phyloP scores from a whole-genome alignment of 2,888 invertebrate species.

The Octonoba sinensis region DNA sequence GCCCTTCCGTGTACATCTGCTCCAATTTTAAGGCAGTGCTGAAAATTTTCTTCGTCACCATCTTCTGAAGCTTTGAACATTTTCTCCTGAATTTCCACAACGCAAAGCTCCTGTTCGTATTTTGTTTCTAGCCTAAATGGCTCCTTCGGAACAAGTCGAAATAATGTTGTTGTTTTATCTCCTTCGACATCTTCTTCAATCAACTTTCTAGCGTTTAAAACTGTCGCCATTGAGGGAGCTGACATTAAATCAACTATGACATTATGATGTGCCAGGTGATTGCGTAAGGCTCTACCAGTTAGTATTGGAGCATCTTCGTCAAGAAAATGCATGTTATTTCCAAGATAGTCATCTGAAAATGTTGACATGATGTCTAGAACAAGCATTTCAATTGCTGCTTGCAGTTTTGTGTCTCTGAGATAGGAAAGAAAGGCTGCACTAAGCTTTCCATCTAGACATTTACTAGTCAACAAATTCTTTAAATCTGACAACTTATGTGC shows the following conservation, averaged over 20 bases:
- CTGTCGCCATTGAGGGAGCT: background rate
- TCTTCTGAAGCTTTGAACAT: conserved; percentile 8
- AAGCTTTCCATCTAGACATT: background rate
- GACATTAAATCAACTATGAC: background rate
- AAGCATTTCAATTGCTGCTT: conserved; percentile 26
- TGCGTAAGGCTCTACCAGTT: conserved; percentile 30
- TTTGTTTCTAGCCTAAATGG: background rate
- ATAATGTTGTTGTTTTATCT: conserved; percentile 1
- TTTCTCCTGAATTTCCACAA: background rate
- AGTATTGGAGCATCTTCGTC: conserved; percentile 10
- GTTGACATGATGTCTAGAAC: conserved; percentile 16
- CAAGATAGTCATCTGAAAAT: background rate
- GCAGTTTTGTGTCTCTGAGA: conserved; percentile 8
- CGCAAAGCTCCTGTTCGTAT: background rate
- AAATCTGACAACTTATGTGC: background rate
- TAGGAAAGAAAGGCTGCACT: background rate
- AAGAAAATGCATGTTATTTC: conserved; percentile 14
- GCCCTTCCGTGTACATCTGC: conserved; percentile 25
- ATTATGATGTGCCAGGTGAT: conserved; percentile 37
- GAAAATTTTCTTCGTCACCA: background rate
- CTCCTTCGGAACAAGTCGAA: conserved; percentile 6
- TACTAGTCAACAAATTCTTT: conserved; percentile 4
- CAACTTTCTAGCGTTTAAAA: conserved; percentile 21
- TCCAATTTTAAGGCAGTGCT: conserved; percentile 5
- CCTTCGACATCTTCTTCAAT: background rate